phyloP scores from a whole-genome alignment of 2,113 vertebrate species.

The Jaculus jaculus region DNA sequence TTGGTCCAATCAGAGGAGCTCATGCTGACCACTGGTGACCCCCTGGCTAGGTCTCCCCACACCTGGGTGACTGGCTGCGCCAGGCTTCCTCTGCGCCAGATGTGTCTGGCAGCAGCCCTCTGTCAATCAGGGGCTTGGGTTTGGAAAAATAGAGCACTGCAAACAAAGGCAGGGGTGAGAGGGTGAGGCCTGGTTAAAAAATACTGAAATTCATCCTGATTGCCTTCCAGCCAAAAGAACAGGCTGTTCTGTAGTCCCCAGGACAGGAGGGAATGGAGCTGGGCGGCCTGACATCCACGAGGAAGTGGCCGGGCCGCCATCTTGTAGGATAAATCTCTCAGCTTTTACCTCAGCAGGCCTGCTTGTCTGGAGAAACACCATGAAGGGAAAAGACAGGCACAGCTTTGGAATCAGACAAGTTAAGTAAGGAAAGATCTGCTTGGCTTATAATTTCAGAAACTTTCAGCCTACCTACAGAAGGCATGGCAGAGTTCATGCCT shows the following conservation, averaged over 20 bases:
- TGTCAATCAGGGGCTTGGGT: background rate
- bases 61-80: constrained; percentile 69
- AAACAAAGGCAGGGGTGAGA: constrained; percentile 45
- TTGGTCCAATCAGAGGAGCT: constrained; percentile 12
- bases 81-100: constrained; percentile 15
- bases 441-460: background rate
- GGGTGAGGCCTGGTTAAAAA: constrained; percentile 57
- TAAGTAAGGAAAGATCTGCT: background rate
- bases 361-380: background rate
- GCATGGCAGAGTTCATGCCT: background rate
- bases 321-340: background rate
- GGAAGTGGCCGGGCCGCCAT: background rate
- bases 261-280: background rate
- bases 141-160: constrained; percentile 46
- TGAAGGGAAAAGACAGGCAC: no score
- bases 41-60: constrained; percentile 62
- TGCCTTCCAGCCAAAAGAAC: constrained; percentile 43
- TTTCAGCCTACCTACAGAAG: background rate
- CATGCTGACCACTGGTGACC: constrained; percentile 56
- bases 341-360: background rate
- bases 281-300: rapidly evolving
- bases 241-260: constrained; percentile 23
- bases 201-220: constrained; percentile 17
- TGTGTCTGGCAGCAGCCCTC: constrained; percentile 59
- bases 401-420: background rate